These are phyloP conservation scores for Cephus spinipes DNA, from an alignment of 2,888 invertebrate species.

Conservation along the genomic window DNA sequence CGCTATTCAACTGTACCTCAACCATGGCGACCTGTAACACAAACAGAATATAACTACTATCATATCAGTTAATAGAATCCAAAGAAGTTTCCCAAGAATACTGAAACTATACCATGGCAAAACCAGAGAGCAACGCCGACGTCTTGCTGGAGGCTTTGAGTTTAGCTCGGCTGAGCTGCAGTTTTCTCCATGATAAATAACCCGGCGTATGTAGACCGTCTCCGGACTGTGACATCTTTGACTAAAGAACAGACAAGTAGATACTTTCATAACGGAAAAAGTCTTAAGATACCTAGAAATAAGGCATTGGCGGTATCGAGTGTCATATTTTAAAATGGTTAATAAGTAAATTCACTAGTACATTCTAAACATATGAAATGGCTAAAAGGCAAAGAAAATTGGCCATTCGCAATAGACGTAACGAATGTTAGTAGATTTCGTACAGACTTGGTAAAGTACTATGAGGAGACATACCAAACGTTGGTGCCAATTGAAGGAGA, in stretches of 20 bases:
- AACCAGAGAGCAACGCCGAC: conserved; percentile 95
- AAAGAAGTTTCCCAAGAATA: neutral
- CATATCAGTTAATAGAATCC: neutral
- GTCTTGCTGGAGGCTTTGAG: conserved; percentile 98
- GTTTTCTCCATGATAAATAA: conserved; percentile 89
- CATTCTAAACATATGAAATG: neutral
- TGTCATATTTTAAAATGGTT: neutral
- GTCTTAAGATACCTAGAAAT: neutral
- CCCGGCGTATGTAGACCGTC: conserved; percentile 85
- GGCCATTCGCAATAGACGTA: neutral
- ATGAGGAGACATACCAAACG: conserved; percentile 57
- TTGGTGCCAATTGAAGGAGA: conserved; percentile 45
- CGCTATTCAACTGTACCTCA: conserved; percentile 88
- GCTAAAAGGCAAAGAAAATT: neutral
- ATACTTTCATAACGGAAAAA: neutral
- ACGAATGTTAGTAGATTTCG: conserved; percentile 2
- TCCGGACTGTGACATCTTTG: conserved; percentile 81
- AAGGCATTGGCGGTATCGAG: neutral
- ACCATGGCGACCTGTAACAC: conserved; percentile 90
- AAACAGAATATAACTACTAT: conserved; percentile 5
- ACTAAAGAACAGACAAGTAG: conserved; percentile 62
- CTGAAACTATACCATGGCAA: conserved; percentile 85
- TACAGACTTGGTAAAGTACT: conserved; percentile 14
- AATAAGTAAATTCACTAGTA: neutral
- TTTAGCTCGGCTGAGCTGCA: conserved; percentile 96